Evolutionary conservation across 2,888 invertebrate genomes (phyloP).

Genomic region (Gortyna flavago): DNA sequence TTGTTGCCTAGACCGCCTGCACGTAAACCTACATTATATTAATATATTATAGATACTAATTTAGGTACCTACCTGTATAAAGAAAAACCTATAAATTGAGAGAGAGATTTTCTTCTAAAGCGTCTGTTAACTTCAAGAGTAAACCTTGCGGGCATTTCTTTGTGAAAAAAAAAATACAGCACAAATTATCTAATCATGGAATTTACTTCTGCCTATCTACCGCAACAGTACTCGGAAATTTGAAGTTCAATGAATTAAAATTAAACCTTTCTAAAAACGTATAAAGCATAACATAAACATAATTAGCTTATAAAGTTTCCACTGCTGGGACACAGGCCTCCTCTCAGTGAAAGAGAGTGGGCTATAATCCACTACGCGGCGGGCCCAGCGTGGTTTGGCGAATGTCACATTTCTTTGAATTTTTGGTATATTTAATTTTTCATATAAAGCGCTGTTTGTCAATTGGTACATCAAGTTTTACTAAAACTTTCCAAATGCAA

Average conservation of each 20-base stretch:
- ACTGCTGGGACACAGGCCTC: not conserved
- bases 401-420: not conserved
- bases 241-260: not conserved
- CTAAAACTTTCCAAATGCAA: not conserved
- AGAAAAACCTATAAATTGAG: not conserved
- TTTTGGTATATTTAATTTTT: too few species aligned
- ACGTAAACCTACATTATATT: slow-evolving; percentile 16
- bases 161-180: not conserved
- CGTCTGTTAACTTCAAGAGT: accelerated
- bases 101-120: not conserved
- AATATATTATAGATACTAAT: slow-evolving; percentile 9
- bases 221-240: not conserved
- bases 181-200: too few species aligned
- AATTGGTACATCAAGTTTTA: not conserved
- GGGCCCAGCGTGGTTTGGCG: not conserved
- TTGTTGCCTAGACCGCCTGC: slow-evolving; percentile 11
- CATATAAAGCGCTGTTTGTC: not conserved
- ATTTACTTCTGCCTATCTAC: not conserved
- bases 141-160: not conserved
- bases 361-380: not conserved
- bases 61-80: not conserved
- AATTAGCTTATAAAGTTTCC: not conserved
- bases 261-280: not conserved
- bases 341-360: not conserved
- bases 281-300: not conserved